phyloP scores from a whole-genome alignment of 2,797 vertebrate genomes.

The Numenius phaeopus region DNA sequence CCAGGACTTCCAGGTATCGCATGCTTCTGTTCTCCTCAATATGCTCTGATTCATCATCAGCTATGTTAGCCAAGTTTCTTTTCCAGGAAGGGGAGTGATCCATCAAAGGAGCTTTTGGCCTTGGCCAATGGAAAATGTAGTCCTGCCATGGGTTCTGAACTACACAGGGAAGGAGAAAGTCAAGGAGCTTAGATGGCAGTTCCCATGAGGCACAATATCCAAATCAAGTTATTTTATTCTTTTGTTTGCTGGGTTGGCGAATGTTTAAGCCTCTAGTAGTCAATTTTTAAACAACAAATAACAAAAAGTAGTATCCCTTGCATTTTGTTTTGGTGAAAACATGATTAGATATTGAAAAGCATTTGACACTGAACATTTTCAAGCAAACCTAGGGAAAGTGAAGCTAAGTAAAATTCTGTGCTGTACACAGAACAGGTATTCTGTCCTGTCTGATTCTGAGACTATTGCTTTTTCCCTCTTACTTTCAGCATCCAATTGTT shows the following conservation, averaged over 20 bases:
- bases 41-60: neutral
- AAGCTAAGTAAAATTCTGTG: neutral
- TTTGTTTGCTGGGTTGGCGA: neutral
- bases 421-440: neutral
- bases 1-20: neutral
- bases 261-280: neutral
- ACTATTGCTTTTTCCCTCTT: neutral
- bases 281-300: conserved; percentile 9
- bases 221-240: neutral
- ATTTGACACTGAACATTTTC: neutral
- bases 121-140: neutral
- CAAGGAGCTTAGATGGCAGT: neutral
- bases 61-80: neutral
- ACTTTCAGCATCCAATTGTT: neutral
- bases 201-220: neutral
- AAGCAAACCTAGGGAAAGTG: neutral
- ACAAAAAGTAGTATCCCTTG: neutral
- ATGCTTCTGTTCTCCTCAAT: neutral
- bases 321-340: neutral
- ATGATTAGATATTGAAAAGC: neutral
- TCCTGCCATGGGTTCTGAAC: neutral
- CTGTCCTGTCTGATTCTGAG: neutral
- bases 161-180: neutral
- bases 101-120: neutral
- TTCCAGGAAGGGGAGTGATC: neutral